Conservation (phyloP, 2,888 invertebrate genomes). For the Pterostichus madidus region DNA sequence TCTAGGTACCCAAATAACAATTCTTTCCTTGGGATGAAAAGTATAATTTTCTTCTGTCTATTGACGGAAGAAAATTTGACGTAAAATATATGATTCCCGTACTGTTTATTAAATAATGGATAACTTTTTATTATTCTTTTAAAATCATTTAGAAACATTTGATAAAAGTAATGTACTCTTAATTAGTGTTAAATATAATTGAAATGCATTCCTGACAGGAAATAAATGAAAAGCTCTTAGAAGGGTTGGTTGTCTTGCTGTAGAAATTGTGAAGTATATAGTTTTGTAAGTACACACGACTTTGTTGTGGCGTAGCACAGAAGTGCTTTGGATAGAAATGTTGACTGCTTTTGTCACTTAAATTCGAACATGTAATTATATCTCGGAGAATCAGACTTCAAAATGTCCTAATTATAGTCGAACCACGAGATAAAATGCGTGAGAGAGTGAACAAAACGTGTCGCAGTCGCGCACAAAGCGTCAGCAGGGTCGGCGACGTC, state of each 20-base stretch:
- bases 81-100: too few relatives aligned
- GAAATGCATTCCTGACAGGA: too few relatives aligned
- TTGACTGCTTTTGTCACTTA: constrained; percentile 33
- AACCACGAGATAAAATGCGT: constrained; percentile 18
- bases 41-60: too few relatives aligned
- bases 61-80: too few relatives aligned
- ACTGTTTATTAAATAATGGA: too few relatives aligned
- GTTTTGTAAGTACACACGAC: neutral
- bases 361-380: constrained; percentile 47
- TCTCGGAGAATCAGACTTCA: constrained; percentile 7
- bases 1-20: too few relatives aligned
- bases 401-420: constrained; percentile 28
- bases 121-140: too few relatives aligned
- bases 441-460: constrained; percentile 17
- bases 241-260: neutral
- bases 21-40: too few relatives aligned
- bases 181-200: too few relatives aligned
- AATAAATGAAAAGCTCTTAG: too few relatives aligned
- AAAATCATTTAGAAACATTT: too few relatives aligned
- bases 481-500: neutral
- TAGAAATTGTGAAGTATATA: neutral
- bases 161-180: too few relatives aligned
- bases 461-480: neutral
- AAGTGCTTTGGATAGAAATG: neutral
- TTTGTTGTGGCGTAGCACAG: neutral